Conservation (phyloP, 2,797 vertebrate species). For the Pristis pectinata region DNA sequence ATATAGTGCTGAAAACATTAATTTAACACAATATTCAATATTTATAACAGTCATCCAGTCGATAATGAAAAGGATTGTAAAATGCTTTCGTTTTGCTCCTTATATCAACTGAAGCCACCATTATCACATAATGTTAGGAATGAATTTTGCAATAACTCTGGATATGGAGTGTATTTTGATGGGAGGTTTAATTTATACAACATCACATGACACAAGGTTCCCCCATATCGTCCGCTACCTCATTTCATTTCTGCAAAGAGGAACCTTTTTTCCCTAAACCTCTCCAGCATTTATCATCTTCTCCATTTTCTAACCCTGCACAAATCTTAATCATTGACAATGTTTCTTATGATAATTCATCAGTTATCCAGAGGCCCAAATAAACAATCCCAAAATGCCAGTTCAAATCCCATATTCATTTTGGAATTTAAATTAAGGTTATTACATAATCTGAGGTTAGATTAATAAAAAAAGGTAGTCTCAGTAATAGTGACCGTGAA, state of each 20-base stretch:
- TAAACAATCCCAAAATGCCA: too few relatives aligned
- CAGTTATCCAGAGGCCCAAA: too few relatives aligned
- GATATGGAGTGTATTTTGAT: not conserved
- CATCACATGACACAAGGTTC: not conserved
- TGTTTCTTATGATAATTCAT: not conserved
- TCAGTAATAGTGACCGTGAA: too few relatives aligned
- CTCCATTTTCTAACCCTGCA: not conserved
- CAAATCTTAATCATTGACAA: not conserved
- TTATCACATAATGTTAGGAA: not conserved
- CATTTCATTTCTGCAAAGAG: not conserved
- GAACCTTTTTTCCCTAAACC: not conserved
- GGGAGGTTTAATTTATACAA: not conserved
- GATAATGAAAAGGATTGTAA: not conserved
- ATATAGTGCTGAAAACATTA: not conserved
- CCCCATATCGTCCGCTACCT: too few relatives aligned
- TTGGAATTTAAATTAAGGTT: too few relatives aligned
- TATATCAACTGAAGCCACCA: not conserved
- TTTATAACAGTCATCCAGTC: not conserved
- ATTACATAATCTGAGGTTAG: too few relatives aligned
- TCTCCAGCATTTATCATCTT: not conserved
- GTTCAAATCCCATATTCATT: too few relatives aligned
- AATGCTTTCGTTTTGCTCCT: not conserved
- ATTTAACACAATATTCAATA: not conserved
- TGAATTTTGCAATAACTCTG: not conserved
- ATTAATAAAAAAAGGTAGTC: too few relatives aligned